Evolutionary conservation across 2,113 vertebrate species (phyloP).

Genomic region (Heterochromis multidens): DNA sequence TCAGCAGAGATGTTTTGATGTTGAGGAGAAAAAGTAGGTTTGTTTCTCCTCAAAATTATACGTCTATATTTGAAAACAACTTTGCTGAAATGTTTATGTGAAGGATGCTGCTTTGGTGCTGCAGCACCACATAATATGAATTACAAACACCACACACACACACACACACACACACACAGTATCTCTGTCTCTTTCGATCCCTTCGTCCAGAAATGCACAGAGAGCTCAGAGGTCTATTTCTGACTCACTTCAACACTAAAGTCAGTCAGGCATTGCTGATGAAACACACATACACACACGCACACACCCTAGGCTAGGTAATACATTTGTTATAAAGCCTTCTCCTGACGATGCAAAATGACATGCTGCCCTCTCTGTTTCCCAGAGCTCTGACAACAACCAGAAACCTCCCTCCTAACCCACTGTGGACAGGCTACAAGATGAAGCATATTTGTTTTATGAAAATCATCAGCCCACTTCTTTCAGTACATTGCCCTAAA

Average conservation of each 20-base stretch:
- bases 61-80: not conserved
- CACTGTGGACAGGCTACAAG: not conserved
- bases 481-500: conserved; percentile 12
- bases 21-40: not conserved
- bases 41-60: not conserved
- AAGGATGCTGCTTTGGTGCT: not conserved
- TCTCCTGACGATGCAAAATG: conserved; percentile 34
- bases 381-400: not conserved
- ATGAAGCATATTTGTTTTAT: not conserved
- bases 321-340: conserved; percentile 32
- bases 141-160: not conserved
- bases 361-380: conserved; percentile 16
- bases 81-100: not conserved
- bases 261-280: conserved; percentile 43
- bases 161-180: not conserved
- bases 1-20: not conserved
- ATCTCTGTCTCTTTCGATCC: conserved; percentile 39
- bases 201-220: conserved; percentile 21
- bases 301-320: conserved; percentile 10
- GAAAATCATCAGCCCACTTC: conserved; percentile 12
- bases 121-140: not conserved
- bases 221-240: conserved; percentile 50
- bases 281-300: conserved; percentile 13
- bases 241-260: conserved; percentile 43
- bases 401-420: not conserved